Base-by-base conservation (phyloP, 2,113 vertebrate genomes). In the Formicarius rufipectus region DNA sequence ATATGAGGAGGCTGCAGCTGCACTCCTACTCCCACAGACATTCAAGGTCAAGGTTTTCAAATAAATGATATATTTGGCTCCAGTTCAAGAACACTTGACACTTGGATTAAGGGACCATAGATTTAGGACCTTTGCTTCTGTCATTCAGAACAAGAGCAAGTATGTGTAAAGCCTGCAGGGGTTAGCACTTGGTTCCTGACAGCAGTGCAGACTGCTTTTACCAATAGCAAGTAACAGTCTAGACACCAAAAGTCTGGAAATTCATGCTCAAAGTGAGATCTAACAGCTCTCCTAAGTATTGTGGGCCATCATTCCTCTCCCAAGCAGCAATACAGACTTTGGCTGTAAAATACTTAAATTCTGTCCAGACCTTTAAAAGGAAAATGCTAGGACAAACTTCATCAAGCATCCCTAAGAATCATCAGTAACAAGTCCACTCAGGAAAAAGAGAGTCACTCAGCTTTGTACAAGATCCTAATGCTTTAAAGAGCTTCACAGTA, bases 301-400 rank as follows among this genome's bases (percentile, higher is more conserved):
- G 71, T 85, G 28, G n/a, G 67, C 37, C 50, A 85, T n/a, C 25
- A 80, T 66, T 85, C 28, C 31, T 67, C 39, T 83, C 69, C 31
- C 45, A 92, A 37, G 50, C 1, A 2, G 28, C 44, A 83, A 39
- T 66, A 25, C 63, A 83, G 58, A 64, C 12, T 52, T 79, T 53
- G n/a, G 62, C 67, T 86, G 28, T 40, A 83, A 93, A 96, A 85
- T 39, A n/a, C 44, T 92, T 69, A 82, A 69, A 58, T 94, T 80
- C 78, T 79, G 12, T 64, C 44, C 14, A 49, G 20, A 50, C 16
- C 22, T 76, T 68, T 44, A 85, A 71, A 88, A 87, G 49, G 63
- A 91, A 12, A 87, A 40, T 7, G 3, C 63, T 82, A 78, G 21
- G 44, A 82, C 3, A 9, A 84, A 27, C 73, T 78, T 87, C 47